Base-by-base conservation (phyloP, 2,113 vertebrate genomes). In the Micromys minutus region DNA sequence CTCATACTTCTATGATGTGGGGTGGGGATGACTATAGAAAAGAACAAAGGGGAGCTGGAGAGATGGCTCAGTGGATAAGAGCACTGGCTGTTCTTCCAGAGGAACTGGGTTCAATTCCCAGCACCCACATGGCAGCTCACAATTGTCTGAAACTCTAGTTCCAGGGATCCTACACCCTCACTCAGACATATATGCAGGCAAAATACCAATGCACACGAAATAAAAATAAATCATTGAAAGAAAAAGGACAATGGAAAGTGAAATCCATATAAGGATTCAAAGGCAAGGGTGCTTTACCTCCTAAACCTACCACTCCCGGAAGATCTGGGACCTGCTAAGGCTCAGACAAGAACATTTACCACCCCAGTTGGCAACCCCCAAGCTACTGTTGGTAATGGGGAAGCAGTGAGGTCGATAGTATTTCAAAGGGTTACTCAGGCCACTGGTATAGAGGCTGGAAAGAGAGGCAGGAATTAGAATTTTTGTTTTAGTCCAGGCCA, bases 391-490 rank as follows among this genome's bases (percentile, higher is more conserved):
- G 55, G 7, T 36, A 77, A 59, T 72, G 86, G n/a, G 21, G 71
- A 72, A 87, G 26, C 47, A 39, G 1, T 47, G 86, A 47, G 26
- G 61, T 55, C 31, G n/a, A 52, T 83, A 83, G 57, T 72, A 63
- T 95, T 74, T 59, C 12, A 74, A 94, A 95, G 59, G 76, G n/a
- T 77, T 74, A 77, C 77, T 91, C 72, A 63, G 59, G 21, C 55
- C 87, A 24, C 47, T 52, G 74, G 24, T 39, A 10, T 72, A 85
- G 69, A 87, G 29, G 45, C 69, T 29, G n/a, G 42, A 80, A 80
- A 87, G 39, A 50, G 57, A 94, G 26, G 39, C 87, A 90, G 77
- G 29, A 55, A 74, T 72, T 69, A 77, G 57, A n/a, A 91, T 24
- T 61, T n/a, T 72, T 92, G 63, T 15, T 11, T 50, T 57, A 61